Evolutionary conservation across 2,888 invertebrate species (phyloP), one percentile per base, ranked within the genome.

Genomic region (Nomada ruficornis): DNA sequence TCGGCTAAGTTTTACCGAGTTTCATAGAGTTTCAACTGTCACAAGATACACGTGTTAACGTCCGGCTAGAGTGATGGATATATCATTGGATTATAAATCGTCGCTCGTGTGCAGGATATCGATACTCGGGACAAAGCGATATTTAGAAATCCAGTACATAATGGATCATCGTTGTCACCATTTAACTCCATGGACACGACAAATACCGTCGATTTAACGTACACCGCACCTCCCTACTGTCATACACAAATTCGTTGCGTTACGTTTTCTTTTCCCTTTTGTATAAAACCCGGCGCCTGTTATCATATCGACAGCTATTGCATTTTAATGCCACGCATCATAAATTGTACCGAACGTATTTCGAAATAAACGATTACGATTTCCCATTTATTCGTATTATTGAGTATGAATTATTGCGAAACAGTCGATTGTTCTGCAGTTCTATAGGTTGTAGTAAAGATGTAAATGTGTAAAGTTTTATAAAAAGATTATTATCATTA

Each of bases 61-160:
- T 59, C 57, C 57, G 4, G 5, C 13, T 10, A 20, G 44, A 55
- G 50, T 70, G 69, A 80, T 71, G 70, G 65, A 20, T 54, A 75
- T 82, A 68, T 68, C 71, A 52, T 59, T 68, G 57, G 80, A 75
- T 75, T 75, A 71, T 81, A 71, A 82, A 82, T 80, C 75, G 75
- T 50, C 47, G 80, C 20, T 26, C 65, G 36, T 60, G 44, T 2
- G 20, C 36, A 15, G 62, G 75, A 63, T 74, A 71, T 55, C 52
- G 74, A 67, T 75, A 62, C 65, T 60, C 55, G 13, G 62, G 65
- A 67, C 74, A 80, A 75, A 75, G 71, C 81, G 80, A 81, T 82
- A 75, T 82, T 80, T 82, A 75, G 67, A 81, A 82, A 75, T 80
- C 69, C 54, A 26, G 54, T 52, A 57, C 75, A 64, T 82, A 82